These are phyloP conservation scores for Listronotus bonariensis DNA, from an alignment of 1,140 invertebrate genomes.

Conservation along the genomic window DNA sequence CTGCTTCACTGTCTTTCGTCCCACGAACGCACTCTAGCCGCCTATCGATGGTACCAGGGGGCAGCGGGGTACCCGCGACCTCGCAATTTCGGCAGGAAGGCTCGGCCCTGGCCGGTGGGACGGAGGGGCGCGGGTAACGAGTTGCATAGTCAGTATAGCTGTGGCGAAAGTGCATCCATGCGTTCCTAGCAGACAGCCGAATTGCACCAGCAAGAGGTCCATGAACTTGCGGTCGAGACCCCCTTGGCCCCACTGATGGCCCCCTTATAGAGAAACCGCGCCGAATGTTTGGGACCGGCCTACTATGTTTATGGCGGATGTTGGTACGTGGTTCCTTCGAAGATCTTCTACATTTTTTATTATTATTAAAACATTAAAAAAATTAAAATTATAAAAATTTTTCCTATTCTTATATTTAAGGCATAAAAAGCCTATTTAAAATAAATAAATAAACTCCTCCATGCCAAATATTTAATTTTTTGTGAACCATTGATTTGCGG, in stretches of 20 bases:
- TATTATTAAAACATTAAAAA: too few relatives aligned
- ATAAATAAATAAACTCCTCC: too few relatives aligned
- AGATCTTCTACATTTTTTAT: not conserved
- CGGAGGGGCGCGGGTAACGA: constrained; percentile 39
- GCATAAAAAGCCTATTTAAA: too few relatives aligned
- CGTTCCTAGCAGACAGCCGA: constrained; percentile 56
- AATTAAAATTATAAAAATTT: too few relatives aligned
- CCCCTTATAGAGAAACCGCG: constrained; percentile 12
- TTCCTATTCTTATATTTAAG: too few relatives aligned
- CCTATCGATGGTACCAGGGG: constrained; percentile 7
- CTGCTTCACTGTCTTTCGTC: not conserved
- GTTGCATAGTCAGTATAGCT: constrained; percentile 48
- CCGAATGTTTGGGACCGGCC: constrained; percentile 20
- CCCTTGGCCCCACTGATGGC: constrained; percentile 26
- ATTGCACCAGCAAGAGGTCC: constrained; percentile 51
- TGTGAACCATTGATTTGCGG: too few relatives aligned
- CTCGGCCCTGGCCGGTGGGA: constrained; percentile 19
- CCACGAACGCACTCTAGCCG: not conserved
- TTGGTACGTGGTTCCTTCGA: not conserved
- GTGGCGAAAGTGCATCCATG: constrained; percentile 54
- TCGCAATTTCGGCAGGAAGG: constrained; percentile 35
- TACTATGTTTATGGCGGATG: not conserved
- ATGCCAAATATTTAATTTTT: too few relatives aligned
- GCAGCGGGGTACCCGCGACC: constrained; percentile 18
- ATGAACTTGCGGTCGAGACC: constrained; percentile 42